These are phyloP conservation scores for Synanceia verrucosa DNA, from an alignment of 2,797 vertebrate species.

Conservation along the genomic window DNA sequence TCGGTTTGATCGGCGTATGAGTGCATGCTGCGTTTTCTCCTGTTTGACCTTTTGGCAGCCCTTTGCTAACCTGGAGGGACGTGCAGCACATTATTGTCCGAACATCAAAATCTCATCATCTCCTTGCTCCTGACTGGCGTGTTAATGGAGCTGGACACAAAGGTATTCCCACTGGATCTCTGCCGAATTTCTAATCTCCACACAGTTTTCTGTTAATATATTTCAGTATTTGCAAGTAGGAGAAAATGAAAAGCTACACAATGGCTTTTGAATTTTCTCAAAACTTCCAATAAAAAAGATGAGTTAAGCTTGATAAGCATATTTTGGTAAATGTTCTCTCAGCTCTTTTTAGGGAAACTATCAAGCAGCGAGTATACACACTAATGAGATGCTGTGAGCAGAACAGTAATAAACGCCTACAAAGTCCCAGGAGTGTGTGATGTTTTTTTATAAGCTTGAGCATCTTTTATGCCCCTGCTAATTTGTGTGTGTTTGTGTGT, in stretches of 20 bases:
- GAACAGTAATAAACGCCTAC: slow-evolving; percentile 66
- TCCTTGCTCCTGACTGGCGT: slow-evolving; percentile 92
- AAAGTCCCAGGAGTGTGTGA: slow-evolving; percentile 56
- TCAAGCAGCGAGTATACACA: slow-evolving; percentile 51
- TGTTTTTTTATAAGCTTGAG: slow-evolving; percentile 58
- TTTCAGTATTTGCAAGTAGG: not conserved
- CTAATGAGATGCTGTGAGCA: slow-evolving; percentile 66
- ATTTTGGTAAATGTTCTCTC: slow-evolving; percentile 58
- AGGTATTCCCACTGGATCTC: slow-evolving; percentile 75
- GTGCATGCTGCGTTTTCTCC: slow-evolving; percentile 17
- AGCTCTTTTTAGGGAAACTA: slow-evolving; percentile 59
- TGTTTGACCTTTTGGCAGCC: slow-evolving; percentile 78
- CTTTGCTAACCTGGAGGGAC: slow-evolving; percentile 94
- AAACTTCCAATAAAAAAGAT: slow-evolving; percentile 23
- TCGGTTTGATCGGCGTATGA: not conserved
- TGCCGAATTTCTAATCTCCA: not conserved
- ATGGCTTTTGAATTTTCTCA: not conserved
- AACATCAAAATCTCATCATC: slow-evolving; percentile 89
- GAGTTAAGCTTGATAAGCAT: slow-evolving; percentile 35
- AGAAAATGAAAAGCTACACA: not conserved
- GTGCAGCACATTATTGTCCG: slow-evolving; percentile 96
- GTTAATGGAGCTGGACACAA: slow-evolving; percentile 93
- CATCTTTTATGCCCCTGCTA: slow-evolving; percentile 45
- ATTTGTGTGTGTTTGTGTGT: slow-evolving; percentile 27
- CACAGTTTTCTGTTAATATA: not conserved